phyloP scores from a whole-genome alignment of 2,113 vertebrate genomes.

The Probosciger aterrimus region DNA sequence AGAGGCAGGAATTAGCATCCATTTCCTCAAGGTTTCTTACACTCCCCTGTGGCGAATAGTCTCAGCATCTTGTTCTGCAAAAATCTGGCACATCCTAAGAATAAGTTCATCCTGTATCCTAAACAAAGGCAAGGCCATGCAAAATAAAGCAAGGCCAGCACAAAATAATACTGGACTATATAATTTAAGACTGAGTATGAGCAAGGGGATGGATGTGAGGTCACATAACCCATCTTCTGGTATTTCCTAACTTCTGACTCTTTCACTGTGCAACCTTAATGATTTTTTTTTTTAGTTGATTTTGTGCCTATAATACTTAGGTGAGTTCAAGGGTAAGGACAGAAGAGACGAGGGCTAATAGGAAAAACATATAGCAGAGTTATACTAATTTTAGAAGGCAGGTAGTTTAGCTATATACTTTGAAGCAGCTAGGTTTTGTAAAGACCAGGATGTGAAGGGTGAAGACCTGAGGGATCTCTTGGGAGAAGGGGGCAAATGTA shows the following conservation, averaged over 20 bases:
- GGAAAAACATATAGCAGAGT: neutral
- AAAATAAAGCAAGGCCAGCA: neutral
- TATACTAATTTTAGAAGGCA: neutral
- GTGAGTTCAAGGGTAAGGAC: neutral
- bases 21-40: slow-evolving; percentile 22
- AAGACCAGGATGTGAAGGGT: neutral
- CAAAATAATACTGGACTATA: neutral
- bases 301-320: neutral
- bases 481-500: neutral
- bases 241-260: neutral
- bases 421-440: neutral
- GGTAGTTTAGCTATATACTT: neutral
- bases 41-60: neutral
- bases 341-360: neutral
- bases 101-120: neutral
- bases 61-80: neutral
- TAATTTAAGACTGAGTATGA: neutral
- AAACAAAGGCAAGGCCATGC: neutral
- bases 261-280: neutral
- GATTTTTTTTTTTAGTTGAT: neutral
- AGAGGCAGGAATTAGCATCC: slow-evolving; percentile 33
- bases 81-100: neutral
- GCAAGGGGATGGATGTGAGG: neutral
- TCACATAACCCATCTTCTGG: neutral
- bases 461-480: neutral